Base-by-base conservation (phyloP, 2,888 invertebrate species). In the Andrena camellia region DNA sequence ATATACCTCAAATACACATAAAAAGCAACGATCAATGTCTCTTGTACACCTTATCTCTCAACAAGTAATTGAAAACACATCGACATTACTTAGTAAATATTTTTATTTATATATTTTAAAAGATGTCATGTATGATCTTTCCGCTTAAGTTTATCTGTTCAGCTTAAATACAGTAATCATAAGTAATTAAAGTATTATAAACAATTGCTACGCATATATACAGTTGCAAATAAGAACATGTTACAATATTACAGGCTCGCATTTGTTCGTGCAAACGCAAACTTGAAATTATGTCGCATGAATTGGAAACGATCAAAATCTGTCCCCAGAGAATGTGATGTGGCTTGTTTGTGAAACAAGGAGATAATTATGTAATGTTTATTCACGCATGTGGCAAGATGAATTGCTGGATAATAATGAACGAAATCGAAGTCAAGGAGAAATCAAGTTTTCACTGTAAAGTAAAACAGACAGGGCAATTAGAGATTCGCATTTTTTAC, bases 21-120 rank as follows among this genome's bases (percentile, higher is more conserved):
- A 48, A 29, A 69, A 23, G 2, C 17, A 29, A 26, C 54, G 17
- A 57, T n/a, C 5, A 23, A 26, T 52, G 31, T 33, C 13, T 52
- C 4, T 54, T 64, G 3, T 29, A 63, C 6, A 48, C 13, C 2
- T 52, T 73, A 0, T 60, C 0, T 31, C 5, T 67, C 2, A 0
- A 2, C 23, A 48, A 62, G 29, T 70, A 68, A 76, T 35, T 64
- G 64, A 68, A 67, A 54, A 57, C 33, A 48, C 60, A n/a, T 64
- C 1, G 5, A 23, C 48, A 26, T 77, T 81, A 78, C 82, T 81
- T 83, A 77, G 62, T 83, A 83, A 83, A 81, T 81, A 83, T 83
- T 73, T 83, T 83, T 81, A 83, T 83, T 81, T 81, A 73, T 83
- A 83, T 81, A 83, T 78, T 73, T 83, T 81, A 81, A 83, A 81